A percentile compares a stretch with the other conserved stretches of the same genome.
Conservation (phyloP, 1,140 invertebrate genomes). For the Ganaspis sp. region DNA sequence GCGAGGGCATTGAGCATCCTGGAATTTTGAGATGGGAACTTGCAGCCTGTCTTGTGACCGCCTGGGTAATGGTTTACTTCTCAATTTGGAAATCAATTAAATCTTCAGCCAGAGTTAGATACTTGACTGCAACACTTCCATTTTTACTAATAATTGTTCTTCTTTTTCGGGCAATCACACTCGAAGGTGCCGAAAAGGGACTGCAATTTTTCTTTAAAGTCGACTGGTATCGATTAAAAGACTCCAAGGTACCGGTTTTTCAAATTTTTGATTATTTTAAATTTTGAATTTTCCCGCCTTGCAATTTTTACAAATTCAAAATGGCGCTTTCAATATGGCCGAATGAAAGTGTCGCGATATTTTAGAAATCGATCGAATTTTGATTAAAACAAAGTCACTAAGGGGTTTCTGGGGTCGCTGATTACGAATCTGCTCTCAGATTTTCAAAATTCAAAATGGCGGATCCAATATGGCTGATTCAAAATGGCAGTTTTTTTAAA, state of each 20-base stretch:
- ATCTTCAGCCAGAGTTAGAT: constrained; percentile 87
- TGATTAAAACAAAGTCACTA: too few species aligned
- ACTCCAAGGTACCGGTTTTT: constrained; percentile 82
- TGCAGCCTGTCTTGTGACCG: constrained; percentile 88
- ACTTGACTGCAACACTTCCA: constrained; percentile 91
- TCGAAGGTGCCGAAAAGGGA: constrained; percentile 88
- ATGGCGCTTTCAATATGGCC: too few species aligned
- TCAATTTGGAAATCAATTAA: constrained; percentile 95
- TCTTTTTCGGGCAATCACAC: constrained; percentile 85
- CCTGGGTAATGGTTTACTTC: constrained; percentile 94
- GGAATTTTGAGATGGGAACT: constrained; percentile 90
- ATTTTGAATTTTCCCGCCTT: too few species aligned
- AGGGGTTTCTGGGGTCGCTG: too few species aligned
- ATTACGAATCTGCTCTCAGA: too few species aligned
- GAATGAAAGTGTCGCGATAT: too few species aligned
- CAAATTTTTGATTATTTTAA: background rate
- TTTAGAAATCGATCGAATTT: too few species aligned
- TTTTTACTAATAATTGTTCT: constrained; percentile 90
- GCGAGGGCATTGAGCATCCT: constrained; percentile 87
- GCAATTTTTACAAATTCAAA: too few species aligned
- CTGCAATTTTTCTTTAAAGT: constrained; percentile 91
- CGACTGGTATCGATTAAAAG: constrained; percentile 88
- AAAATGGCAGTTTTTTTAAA: too few species aligned
- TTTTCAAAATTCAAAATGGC: too few species aligned
- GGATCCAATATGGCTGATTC: too few species aligned